Evolutionary conservation across 2,888 invertebrate species (phyloP).

Genomic region (Drosophila hawaiiensis): DNA sequence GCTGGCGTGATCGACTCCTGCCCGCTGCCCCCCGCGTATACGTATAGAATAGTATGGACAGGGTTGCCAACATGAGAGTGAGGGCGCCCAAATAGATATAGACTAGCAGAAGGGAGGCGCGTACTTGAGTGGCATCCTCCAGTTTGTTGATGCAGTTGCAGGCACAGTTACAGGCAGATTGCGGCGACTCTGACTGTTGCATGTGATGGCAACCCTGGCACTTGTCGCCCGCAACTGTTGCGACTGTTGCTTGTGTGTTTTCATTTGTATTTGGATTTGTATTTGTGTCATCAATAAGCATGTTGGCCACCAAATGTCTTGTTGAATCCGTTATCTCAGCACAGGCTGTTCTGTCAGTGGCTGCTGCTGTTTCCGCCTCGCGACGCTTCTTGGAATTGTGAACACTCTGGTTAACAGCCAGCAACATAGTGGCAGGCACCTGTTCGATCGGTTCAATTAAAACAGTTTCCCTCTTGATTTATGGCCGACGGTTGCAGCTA

Average conservation of each 20-base stretch:
- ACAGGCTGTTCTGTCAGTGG: background rate
- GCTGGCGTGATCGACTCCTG: constrained; percentile 27
- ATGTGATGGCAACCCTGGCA: constrained; percentile 48
- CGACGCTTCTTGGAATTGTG: constrained; percentile 57
- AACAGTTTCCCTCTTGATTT: constrained; percentile 55
- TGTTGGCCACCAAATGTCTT: constrained; percentile 57
- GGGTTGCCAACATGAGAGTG: constrained; percentile 77
- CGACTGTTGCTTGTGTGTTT: background rate
- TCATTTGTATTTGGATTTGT: background rate
- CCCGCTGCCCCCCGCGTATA: constrained; percentile 54
- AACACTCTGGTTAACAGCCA: constrained; percentile 82
- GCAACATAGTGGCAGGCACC: constrained; percentile 72
- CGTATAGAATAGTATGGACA: constrained; percentile 81
- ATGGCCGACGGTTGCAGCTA: constrained; percentile 54
- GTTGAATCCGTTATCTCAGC: constrained; percentile 48
- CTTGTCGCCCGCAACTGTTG: constrained; percentile 5
- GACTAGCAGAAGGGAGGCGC: constrained; percentile 57
- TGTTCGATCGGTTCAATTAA: constrained; percentile 41
- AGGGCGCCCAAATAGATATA: constrained; percentile 81
- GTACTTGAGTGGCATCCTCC: constrained; percentile 4
- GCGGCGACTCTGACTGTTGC: constrained; percentile 24
- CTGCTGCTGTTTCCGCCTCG: constrained; percentile 34
- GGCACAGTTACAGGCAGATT: constrained; percentile 22
- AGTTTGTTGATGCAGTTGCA: constrained; percentile 55
- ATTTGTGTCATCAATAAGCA: constrained; percentile 33